Base-by-base conservation (phyloP, 2,113 vertebrate genomes). In the Hucho hucho region DNA sequence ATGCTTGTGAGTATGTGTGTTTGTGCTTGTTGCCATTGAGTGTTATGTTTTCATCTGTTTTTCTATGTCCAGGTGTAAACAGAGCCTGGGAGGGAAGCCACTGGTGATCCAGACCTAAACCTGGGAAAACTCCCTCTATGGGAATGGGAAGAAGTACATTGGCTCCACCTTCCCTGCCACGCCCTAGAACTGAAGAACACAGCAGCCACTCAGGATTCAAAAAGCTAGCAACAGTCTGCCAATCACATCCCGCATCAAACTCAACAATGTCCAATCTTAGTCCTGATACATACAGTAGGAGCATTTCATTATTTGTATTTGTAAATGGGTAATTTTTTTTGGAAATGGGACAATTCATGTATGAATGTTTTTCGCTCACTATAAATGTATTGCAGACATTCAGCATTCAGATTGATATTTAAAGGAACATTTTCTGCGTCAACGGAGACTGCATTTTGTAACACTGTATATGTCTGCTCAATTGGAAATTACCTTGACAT, bases 71-170 rank as follows among this genome's bases (percentile, higher is more conserved):
- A 99, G 98, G 7, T 99, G 97, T 75, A 81, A 28, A 29, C 84
- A 98, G 72, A 96, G 95, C 82, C 80, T 99, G 65, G 97, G 93
- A 1, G 94, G 95, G 9, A 81, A 96, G 37, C 22, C 69, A 26
- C 79, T 97, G 71, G 83, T 83, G 11, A 92, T 98, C 80, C 94
- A 97, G 87, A 99, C 97, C 3, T 97, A 96, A 73, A 82, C 94
- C 72, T 99, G 97, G 97, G 87, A 95, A 63, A 97, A 97, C 3
- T 84, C 91, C 18, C 92, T 74, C 43, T 97, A 97, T 0, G 93
- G 91, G 4, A 1, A 93, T 0, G 94, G 96, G 53, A 95, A 91
- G 91, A 96, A 93, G 59, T 95, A 87, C 86, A 95, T 99, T 0
- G 96, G 84, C 64, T 97, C 96, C 0, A 96, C 95, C 24, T 99